Base-by-base conservation (phyloP, 2,797 vertebrate genomes). In the Acanthurus lineatus region DNA sequence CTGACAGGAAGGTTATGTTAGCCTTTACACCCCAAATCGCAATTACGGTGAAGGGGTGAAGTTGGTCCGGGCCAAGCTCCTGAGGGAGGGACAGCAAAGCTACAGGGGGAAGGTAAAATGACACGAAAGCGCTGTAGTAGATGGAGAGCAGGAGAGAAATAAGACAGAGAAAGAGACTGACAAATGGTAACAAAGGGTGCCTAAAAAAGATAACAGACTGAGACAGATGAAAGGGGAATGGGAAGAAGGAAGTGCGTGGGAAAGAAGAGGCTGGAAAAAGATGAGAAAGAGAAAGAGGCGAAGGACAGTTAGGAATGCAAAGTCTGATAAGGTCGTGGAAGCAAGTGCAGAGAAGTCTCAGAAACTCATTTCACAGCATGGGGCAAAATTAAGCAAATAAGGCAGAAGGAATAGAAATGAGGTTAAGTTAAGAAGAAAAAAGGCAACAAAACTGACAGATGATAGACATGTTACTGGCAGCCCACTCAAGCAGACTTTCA, bases 1-100 rank as follows among this genome's bases (percentile, higher is more conserved):
- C 22, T 73, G 91, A 90, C 91, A 84, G 87, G 69, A 79, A 87
- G 87, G 73, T 80, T 90, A 80, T 79, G 70, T 90, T 86, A 88
- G 84, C 89, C 85, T 90, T 88, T 84, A 71, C 58, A 82, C 85
- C 83, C 60, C 44, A 66, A 59, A 81, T 68, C 22, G 54, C 75
- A 85, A 56, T 53, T 57, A 71, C 84, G 86, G 84, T 77, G 68
- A 87, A 76, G 53, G 84, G 69, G 75, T 61, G 79, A 82, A 89
- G 70, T 76, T 76, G 64, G 73, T 79, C 49, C 66, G 68, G 85
- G 75, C 48, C 58, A 67, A 56, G 65, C 52, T 77, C 73, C 77
- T 20, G 45, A 69, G 77, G 58, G 63, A 79, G 32, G 57, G 17
- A 79, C 40, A 25, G 69, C 22, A 73, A 65, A 70, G 66, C 47